phyloP scores from a whole-genome alignment of 2,113 vertebrate genomes.

The Aptenodytes patagonicus region DNA sequence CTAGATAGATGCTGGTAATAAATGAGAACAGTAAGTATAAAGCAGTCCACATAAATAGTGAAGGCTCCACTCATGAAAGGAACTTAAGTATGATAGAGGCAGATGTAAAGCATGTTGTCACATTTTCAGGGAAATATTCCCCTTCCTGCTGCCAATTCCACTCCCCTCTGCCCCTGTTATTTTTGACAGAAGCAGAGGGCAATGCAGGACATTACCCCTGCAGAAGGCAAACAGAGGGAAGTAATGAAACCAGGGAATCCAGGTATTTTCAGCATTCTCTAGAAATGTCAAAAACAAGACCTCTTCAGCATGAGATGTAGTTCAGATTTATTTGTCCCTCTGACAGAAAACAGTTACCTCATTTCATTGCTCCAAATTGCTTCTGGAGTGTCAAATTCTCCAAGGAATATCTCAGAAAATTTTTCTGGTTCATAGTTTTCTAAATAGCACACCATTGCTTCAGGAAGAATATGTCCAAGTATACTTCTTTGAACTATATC shows the following conservation, averaged over 20 bases:
- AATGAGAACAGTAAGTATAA: background rate
- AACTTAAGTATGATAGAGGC: background rate
- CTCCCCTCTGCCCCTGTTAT: background rate
- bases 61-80: background rate
- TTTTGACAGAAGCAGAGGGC: background rate
- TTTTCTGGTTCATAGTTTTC: constrained; percentile 97
- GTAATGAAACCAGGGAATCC: background rate
- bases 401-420: constrained; percentile 98
- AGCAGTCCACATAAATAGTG: background rate
- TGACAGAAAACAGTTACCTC: constrained; percentile 77
- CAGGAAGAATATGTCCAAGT: constrained; percentile 91
- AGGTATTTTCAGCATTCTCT: background rate
- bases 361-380: constrained; percentile 99
- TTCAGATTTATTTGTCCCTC: background rate
- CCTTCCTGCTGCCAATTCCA: background rate
- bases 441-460: constrained; percentile 99
- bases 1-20: background rate
- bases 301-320: background rate
- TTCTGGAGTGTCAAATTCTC: constrained; percentile 98
- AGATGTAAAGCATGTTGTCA: background rate
- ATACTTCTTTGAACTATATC: constrained; percentile 96
- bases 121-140: background rate
- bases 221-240: background rate
- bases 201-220: background rate
- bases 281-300: background rate